Evolutionary conservation across 2,113 vertebrate genomes (phyloP).

Genomic region (Hippopotamus amphibius): DNA sequence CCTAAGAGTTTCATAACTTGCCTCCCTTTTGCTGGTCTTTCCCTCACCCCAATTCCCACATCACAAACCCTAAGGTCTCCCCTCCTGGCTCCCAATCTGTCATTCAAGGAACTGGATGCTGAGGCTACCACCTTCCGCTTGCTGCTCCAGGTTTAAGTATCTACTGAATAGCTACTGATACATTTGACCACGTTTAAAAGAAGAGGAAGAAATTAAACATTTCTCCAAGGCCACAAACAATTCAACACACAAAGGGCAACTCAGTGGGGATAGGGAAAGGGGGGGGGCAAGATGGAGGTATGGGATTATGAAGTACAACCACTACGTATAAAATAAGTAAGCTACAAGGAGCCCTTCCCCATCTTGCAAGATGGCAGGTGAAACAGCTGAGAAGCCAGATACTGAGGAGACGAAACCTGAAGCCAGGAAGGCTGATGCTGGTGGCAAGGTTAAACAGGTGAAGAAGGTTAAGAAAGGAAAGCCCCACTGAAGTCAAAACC

Average conservation of each 20-base stretch:
- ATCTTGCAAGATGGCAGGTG: no score
- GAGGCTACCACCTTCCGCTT: background rate
- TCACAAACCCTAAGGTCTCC: background rate
- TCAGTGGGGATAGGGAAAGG: background rate
- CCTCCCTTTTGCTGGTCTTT: background rate
- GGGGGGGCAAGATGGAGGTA: background rate
- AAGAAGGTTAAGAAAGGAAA: no score
- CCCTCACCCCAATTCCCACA: background rate
- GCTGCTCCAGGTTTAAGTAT: background rate
- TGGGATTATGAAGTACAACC: background rate
- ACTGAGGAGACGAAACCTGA: no score
- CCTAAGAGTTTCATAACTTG: background rate
- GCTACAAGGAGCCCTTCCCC: background rate
- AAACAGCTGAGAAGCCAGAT: no score
- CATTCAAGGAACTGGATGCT: background rate
- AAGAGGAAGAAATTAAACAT: background rate
- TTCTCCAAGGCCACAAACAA: background rate
- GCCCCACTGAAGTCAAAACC: no score
- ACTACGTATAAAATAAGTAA: background rate
- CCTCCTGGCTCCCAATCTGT: background rate
- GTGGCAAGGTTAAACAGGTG: no score
- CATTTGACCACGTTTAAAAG: background rate
- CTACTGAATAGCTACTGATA: background rate
- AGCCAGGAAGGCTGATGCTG: no score
- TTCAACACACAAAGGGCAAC: background rate